Conservation (phyloP, 2,113 vertebrate genomes). For the Microtus pennsylvanicus region DNA sequence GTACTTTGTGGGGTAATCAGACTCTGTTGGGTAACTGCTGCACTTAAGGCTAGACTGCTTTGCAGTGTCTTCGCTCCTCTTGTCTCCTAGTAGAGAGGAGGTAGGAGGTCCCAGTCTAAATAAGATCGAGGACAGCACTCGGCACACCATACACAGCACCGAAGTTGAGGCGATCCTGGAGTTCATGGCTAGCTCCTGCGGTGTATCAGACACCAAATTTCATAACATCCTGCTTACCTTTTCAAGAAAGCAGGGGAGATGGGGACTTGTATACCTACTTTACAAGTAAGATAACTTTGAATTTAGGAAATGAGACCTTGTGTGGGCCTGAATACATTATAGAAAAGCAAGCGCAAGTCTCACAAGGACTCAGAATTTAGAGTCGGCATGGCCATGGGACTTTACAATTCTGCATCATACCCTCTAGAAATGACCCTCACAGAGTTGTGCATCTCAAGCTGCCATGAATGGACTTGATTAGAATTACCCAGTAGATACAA, state of each 20-base stretch:
- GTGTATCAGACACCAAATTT: background rate
- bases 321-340: too few relatives aligned
- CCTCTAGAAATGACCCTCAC: background rate
- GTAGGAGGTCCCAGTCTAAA: background rate
- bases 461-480: too few relatives aligned
- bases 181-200: background rate
- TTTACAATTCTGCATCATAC: fast-evolving
- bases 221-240: background rate
- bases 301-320: background rate
- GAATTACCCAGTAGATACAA: background rate
- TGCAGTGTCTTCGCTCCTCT: background rate
- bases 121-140: background rate
- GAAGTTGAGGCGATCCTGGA: background rate
- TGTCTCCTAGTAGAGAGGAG: background rate
- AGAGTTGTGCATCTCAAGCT: background rate
- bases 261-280: background rate
- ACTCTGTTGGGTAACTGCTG: background rate
- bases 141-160: background rate
- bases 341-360: background rate
- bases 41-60: background rate
- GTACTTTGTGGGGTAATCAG: slow-evolving; percentile 11
- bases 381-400: background rate
- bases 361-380: background rate
- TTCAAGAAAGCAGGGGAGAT: background rate
- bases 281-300: background rate